These are phyloP conservation scores for Hoplodrina ambigua DNA, from an alignment of 2,888 invertebrate genomes.

Conservation along the genomic window DNA sequence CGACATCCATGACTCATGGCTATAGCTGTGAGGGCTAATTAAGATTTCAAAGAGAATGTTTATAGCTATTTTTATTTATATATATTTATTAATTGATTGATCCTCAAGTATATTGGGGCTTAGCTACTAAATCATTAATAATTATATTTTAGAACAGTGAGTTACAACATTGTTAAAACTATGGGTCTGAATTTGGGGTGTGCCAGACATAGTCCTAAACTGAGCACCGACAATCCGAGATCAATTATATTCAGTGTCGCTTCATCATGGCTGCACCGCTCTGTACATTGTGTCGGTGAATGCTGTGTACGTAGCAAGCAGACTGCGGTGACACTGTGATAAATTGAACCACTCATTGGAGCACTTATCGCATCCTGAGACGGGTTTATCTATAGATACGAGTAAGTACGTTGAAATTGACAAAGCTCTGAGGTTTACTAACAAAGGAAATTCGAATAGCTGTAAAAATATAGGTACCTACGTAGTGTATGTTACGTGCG, in stretches of 20 bases:
- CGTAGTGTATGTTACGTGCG: conserved; percentile 1
- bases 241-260: conserved; percentile 39
- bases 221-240: conserved; percentile 14
- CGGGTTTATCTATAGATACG: conserved; percentile 48
- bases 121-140: neutral
- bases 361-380: conserved; percentile 60
- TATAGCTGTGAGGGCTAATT: conserved; percentile 43
- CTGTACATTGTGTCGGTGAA: conserved; percentile 42
- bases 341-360: conserved; percentile 66
- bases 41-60: conserved; percentile 31
- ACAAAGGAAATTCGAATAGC: conserved; percentile 5
- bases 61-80: conserved; percentile 10
- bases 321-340: conserved; percentile 64
- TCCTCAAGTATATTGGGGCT: too few species aligned
- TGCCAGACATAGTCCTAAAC: conserved; percentile 1
- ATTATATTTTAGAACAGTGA: neutral
- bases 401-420: conserved; percentile 54
- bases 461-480: neutral
- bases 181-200: neutral
- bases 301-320: conserved; percentile 37
- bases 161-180: neutral
- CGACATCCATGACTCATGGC: conserved; percentile 50
- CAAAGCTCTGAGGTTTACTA: conserved; percentile 15
- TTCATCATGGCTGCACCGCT: conserved; percentile 44
- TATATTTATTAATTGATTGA: too few species aligned